phyloP scores from a whole-genome alignment of 2,888 invertebrate genomes.

The Drosophila neutralis region DNA sequence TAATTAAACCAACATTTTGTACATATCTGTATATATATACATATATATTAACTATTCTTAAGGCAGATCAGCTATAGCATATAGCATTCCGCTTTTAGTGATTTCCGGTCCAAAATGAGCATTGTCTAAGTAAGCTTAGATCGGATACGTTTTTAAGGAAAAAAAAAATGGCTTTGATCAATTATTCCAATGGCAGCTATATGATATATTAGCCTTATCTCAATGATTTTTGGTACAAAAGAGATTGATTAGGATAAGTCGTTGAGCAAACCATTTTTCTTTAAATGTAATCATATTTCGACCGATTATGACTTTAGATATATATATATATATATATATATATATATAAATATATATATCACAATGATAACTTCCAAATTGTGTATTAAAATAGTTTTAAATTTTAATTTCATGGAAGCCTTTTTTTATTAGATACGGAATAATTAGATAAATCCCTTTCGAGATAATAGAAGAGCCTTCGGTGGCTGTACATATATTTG shows the following conservation, averaged over 20 bases:
- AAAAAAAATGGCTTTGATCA: too few relatives aligned
- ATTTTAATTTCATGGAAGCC: not conserved
- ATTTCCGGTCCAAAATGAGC: not conserved
- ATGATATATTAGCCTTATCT: not conserved
- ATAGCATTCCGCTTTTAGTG: too few relatives aligned
- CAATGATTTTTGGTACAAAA: not conserved
- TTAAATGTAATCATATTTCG: not conserved
- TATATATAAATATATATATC: too few relatives aligned
- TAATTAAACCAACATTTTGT: not conserved
- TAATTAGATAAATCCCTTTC: not conserved
- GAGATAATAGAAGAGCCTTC: not conserved
- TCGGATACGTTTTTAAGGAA: not conserved
- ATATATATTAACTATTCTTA: too few relatives aligned
- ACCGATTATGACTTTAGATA: not conserved
- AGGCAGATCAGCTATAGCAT: too few relatives aligned
- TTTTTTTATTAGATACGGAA: not conserved
- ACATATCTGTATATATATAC: too few relatives aligned
- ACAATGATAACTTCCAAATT: too few relatives aligned
- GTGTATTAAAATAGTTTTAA: too few relatives aligned
- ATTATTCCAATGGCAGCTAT: not conserved
- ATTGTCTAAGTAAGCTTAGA: not conserved
- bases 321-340: not conserved
- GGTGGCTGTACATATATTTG: not conserved
- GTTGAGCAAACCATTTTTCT: not conserved
- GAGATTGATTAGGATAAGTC: not conserved